These are phyloP conservation scores for Chinchilla lanigera DNA, from an alignment of 2,113 vertebrate genomes.

Conservation along the genomic window DNA sequence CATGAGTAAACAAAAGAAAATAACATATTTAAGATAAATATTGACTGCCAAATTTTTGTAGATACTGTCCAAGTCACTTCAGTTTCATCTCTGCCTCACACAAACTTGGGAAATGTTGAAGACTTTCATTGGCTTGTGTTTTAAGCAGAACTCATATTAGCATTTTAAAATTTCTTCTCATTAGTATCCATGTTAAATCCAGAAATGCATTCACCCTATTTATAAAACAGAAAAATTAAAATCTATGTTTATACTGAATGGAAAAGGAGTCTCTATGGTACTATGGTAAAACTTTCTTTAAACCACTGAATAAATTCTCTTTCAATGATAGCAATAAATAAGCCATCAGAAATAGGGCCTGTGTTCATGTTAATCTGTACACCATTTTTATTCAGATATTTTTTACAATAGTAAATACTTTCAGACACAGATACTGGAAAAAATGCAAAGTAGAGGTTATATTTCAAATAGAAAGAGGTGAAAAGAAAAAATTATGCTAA, in stretches of 20 bases:
- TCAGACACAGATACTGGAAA: background rate
- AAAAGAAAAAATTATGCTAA: background rate
- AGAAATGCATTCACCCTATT: constrained; percentile 50
- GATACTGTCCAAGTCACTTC: background rate
- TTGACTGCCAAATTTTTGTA: background rate
- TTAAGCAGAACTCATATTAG: background rate
- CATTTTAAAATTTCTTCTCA: background rate
- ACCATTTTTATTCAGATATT: background rate
- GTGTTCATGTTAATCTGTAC: background rate
- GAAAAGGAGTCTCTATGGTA: background rate
- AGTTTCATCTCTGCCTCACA: background rate
- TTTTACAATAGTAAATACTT: background rate
- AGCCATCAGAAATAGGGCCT: background rate
- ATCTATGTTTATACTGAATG: background rate
- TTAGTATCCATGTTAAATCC: background rate
- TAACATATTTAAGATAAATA: constrained; percentile 2
- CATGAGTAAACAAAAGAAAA: background rate
- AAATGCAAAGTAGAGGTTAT: background rate
- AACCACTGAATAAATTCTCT: background rate
- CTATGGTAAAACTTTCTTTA: background rate
- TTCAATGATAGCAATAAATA: background rate
- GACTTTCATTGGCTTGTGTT: constrained; percentile 9
- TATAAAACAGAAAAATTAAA: constrained; percentile 40
- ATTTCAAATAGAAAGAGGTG: background rate
- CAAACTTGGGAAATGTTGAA: background rate